These are phyloP conservation scores for Barypeithes pellucidus DNA, from an alignment of 2,888 invertebrate species.

Conservation along the genomic window DNA sequence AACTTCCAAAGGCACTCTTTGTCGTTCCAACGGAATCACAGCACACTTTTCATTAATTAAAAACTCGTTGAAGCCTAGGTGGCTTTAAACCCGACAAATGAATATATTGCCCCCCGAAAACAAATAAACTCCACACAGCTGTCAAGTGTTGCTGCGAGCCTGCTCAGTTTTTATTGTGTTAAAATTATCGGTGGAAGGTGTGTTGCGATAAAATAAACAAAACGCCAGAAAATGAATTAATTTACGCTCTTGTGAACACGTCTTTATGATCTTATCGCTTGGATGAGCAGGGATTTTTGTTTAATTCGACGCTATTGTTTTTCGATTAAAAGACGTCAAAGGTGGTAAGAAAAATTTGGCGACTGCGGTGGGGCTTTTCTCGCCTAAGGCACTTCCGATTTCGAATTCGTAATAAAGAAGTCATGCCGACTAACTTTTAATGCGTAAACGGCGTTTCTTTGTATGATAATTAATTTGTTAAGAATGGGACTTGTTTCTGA, in stretches of 20 bases:
- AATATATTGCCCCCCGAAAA: constrained; percentile 52
- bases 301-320: constrained; percentile 44
- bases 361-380: constrained; percentile 49
- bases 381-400: constrained; percentile 31
- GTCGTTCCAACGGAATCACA: constrained; percentile 43
- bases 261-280: constrained; percentile 59
- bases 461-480: constrained; percentile 39
- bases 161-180: constrained; percentile 44
- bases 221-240: constrained; percentile 57
- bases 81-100: constrained; percentile 46
- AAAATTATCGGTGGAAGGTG: constrained; percentile 48
- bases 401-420: constrained; percentile 10
- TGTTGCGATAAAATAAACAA: constrained; percentile 50
- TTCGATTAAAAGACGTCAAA: constrained; percentile 40
- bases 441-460: constrained; percentile 24
- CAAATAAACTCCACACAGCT: constrained; percentile 50
- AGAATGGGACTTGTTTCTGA: constrained; percentile 34
- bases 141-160: constrained; percentile 50
- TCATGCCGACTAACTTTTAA: constrained; percentile 33
- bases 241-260: constrained; percentile 63
- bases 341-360: constrained; percentile 49
- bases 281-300: constrained; percentile 48
- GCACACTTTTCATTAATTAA: constrained; percentile 55
- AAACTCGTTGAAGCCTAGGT: constrained; percentile 53
- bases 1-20: constrained; percentile 43